Evolutionary conservation across 1,140 invertebrate species (phyloP), one percentile per base, ranked within the genome.

Genomic region (Drosophila setifemur): DNA sequence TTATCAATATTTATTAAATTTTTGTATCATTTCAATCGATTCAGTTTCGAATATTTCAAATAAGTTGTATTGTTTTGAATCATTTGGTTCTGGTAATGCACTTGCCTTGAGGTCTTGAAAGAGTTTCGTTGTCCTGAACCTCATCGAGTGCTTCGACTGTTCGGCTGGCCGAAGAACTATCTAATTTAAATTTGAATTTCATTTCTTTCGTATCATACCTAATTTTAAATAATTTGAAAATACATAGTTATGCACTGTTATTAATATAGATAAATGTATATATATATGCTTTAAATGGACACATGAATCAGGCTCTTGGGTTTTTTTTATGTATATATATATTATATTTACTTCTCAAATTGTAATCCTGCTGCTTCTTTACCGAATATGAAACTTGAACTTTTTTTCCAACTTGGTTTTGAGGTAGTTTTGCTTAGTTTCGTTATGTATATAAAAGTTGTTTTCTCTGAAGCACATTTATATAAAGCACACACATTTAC

Each of bases 401-500:
- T 72, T 71, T 11, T 29, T 55, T 44, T 79, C 52, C 61, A 76
- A 61, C 58, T 44, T 73, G 29, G 39, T 64, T 61, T 64, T 86
- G 82, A 87, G 83, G 81, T 86, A 86, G 81, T 87, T n/a, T 86
- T 52, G 47, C 70, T 86, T 79, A 50, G 44, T 72, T 63, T 72
- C 42, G 35, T 44, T 52, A 37, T 55, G 25, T 67, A 54, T 74
- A 57, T 82, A 68, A 71, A 71, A 71, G 45, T 71, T 70, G 45
- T 48, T 57, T 68, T 87, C 66, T 82, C 63, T 82, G 82, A 87
- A 87, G 82, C 82, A 87, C 82, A 87, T 82, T 82, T 82, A 87
- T 67, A 67, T 87, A 87, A 87, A 87, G 82, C 82, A 87, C 82
- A 87, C 82, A 87, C 82, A 87, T 82, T 86, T 77, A 87, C 73